A percentile compares a stretch with the other conserved stretches of the same genome.
Evolutionary conservation across 2,113 vertebrate species (phyloP).

Genomic region (Equus przewalskii): DNA sequence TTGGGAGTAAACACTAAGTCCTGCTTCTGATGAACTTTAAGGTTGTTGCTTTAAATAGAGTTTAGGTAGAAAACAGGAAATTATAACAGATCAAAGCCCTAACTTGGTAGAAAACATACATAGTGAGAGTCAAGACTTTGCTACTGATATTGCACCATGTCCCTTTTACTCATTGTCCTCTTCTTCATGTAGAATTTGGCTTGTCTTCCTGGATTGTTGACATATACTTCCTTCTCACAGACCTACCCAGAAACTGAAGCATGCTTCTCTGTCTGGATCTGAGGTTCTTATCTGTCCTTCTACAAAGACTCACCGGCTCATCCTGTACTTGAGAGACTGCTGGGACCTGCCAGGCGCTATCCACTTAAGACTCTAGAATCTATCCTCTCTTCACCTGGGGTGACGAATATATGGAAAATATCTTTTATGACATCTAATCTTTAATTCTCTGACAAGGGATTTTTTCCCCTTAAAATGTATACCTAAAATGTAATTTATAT

Average conservation of each 20-base stretch:
- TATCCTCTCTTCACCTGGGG: neutral
- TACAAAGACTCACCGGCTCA: neutral
- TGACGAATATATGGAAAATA: neutral
- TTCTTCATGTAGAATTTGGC: neutral
- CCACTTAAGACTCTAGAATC: neutral
- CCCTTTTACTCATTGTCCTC: neutral
- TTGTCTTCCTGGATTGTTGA: neutral
- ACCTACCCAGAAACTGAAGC: neutral
- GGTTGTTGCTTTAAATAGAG: neutral
- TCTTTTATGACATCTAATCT: neutral
- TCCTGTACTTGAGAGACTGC: neutral
- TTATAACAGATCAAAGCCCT: neutral
- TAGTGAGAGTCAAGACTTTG: neutral
- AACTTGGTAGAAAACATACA: neutral
- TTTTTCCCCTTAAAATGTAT: constrained; percentile 5
- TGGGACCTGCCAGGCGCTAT: neutral
- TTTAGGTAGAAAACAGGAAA: neutral
- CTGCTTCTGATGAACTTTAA: constrained; percentile 7
- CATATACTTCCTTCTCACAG: neutral
- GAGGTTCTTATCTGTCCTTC: neutral
- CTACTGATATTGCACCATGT: neutral
- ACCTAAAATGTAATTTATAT: neutral
- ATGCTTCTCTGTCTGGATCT: neutral
- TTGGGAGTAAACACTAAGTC: constrained; percentile 16
- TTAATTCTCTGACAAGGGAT: neutral